Conservation (phyloP, 2,888 invertebrate species). For the Melieria crassipennis region DNA sequence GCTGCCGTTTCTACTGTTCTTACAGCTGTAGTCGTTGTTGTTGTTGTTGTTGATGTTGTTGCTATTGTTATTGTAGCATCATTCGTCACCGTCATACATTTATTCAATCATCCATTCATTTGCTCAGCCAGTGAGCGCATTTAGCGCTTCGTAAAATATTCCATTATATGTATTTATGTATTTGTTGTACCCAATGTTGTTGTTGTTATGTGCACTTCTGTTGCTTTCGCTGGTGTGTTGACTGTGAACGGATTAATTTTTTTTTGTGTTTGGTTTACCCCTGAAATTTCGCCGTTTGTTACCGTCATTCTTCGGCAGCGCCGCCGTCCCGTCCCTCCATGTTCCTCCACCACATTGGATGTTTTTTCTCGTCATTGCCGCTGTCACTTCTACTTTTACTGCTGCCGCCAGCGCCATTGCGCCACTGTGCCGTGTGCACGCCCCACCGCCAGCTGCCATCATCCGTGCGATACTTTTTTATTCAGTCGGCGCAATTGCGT, state of each 20-base stretch:
- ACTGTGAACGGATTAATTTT: constrained; percentile 57
- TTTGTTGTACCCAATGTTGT: constrained; percentile 32
- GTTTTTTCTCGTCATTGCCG: neutral
- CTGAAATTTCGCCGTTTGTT: constrained; percentile 35
- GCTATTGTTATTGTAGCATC: too few species aligned
- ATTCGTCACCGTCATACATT: too few species aligned
- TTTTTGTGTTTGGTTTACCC: constrained; percentile 55
- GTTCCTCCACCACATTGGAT: neutral
- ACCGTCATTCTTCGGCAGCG: neutral
- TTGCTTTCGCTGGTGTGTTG: constrained; percentile 14
- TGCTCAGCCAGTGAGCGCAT: too few species aligned
- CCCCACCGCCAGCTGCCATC: neutral
- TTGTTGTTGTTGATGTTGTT: too few species aligned
- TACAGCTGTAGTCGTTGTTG: too few species aligned
- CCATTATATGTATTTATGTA: constrained; percentile 50
- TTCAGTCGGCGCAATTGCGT: constrained; percentile 39
- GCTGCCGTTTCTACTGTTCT: neutral
- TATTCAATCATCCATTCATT: too few species aligned
- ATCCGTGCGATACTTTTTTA: neutral
- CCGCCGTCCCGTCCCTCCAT: constrained; percentile 8
- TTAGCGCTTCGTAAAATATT: constrained; percentile 47
- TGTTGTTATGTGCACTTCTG: constrained; percentile 2
- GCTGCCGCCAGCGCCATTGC: neutral
- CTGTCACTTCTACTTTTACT: neutral
- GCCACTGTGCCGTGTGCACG: neutral